phyloP scores from a whole-genome alignment of 2,888 invertebrate species.

The Drosophila peninsularis region DNA sequence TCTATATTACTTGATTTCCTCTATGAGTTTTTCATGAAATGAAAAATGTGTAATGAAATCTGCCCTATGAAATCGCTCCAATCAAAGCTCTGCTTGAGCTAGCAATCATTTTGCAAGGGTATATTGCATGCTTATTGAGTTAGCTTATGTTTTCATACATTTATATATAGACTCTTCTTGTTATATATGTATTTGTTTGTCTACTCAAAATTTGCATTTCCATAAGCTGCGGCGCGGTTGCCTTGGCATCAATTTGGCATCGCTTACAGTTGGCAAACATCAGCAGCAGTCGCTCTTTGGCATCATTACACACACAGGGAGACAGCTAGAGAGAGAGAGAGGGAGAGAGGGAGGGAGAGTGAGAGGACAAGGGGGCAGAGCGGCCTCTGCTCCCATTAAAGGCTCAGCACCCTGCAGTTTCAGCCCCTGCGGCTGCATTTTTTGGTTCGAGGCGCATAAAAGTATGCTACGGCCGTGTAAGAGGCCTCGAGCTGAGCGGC shows the following conservation, averaged over 20 bases:
- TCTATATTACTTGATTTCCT: not conserved
- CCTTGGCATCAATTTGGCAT: conserved; percentile 76
- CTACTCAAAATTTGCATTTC: conserved; percentile 47
- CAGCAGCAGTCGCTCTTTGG: conserved; percentile 22
- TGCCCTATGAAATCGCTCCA: not conserved
- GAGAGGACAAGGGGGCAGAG: not conserved
- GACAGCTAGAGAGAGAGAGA: conserved; percentile 2
- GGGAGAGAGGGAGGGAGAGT: not conserved
- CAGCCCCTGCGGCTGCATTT: conserved; percentile 41
- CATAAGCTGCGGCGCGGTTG: conserved; percentile 45
- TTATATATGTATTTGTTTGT: conserved; percentile 15
- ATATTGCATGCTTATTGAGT: not conserved
- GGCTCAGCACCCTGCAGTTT: conserved; percentile 18
- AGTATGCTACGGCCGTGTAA: conserved; percentile 44
- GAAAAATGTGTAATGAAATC: not conserved
- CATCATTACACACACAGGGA: conserved; percentile 29
- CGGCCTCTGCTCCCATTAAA: conserved; percentile 1
- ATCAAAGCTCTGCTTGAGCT: not conserved
- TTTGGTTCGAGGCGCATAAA: conserved; percentile 32
- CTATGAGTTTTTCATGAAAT: not conserved
- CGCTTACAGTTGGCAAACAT: conserved; percentile 66
- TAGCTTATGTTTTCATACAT: not conserved
- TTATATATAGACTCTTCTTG: not conserved
- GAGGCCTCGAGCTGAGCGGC: conserved; percentile 14
- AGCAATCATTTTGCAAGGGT: not conserved